Evolutionary conservation across 2,797 vertebrate species (phyloP).

Genomic region (Cyclopterus lumpus): DNA sequence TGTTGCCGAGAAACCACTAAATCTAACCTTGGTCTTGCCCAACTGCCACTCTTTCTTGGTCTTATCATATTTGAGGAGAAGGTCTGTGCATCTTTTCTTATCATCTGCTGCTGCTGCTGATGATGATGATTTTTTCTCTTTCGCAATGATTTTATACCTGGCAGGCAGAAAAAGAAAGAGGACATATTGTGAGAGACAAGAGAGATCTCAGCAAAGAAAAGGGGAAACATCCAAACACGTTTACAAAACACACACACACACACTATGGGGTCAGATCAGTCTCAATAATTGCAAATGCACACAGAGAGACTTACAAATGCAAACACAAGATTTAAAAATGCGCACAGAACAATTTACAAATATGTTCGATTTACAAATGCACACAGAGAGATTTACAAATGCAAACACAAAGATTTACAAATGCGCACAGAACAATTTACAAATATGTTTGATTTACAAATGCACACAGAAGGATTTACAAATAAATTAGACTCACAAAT

Average conservation of each 20-base stretch:
- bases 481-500: no score
- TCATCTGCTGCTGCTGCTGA: conserved; percentile 79
- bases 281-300: no score
- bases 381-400: no score
- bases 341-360: no score
- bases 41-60: conserved; percentile 90
- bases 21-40: conserved; percentile 91
- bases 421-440: no score
- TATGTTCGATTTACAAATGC: no score
- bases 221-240: not conserved
- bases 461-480: no score
- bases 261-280: no score
- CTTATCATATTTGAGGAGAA: conserved; percentile 86
- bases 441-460: no score
- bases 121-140: conserved; percentile 60
- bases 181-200: not conserved
- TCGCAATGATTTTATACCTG: conserved; percentile 92
- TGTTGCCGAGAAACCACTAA: not conserved
- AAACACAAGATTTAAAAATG: no score
- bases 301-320: no score
- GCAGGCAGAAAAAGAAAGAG: conserved; percentile 7
- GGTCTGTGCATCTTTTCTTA: conserved; percentile 83
- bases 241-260: not conserved
- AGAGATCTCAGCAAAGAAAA: not conserved
- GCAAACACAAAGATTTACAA: no score